A percentile compares a stretch with the other conserved stretches of the same genome.
Conservation (phyloP, 1,140 invertebrate genomes). For the Proales similis region DNA sequence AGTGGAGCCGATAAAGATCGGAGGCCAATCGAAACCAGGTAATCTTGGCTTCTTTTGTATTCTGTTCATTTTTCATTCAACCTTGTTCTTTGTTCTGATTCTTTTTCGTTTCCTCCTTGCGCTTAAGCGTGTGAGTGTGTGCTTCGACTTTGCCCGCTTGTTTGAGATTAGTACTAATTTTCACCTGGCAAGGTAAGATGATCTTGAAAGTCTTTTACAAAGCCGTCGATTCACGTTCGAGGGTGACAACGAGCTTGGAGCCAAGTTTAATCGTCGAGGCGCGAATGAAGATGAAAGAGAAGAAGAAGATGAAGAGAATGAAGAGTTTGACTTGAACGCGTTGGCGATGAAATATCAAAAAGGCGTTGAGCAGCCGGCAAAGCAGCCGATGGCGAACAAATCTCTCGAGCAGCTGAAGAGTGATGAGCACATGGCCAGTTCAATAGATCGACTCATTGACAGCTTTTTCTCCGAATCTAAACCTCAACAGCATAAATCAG, state of each 20-base stretch:
- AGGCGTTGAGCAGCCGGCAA: not conserved
- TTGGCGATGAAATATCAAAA: conserved; percentile 7
- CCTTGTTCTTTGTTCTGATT: no score
- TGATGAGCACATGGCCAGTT: conserved; percentile 11
- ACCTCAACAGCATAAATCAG: not conserved
- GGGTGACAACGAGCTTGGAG: conserved; percentile 4
- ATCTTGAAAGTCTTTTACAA: conserved; percentile 35
- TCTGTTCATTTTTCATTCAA: no score
- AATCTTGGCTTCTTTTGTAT: not conserved
- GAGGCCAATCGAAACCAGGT: not conserved
- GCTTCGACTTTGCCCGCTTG: no score
- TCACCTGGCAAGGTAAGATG: conserved; percentile 37
- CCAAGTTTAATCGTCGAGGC: no score
- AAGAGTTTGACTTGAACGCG: conserved; percentile 23
- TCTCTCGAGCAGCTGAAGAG: not conserved
- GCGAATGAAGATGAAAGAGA: not conserved
- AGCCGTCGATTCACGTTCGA: not conserved
- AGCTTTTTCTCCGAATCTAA: conserved; percentile 19
- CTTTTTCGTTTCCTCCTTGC: no score
- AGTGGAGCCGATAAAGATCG: not conserved
- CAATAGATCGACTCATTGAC: conserved; percentile 21
- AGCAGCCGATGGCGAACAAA: no score
- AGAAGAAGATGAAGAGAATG: conserved; percentile 11
- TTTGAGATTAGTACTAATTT: no score
- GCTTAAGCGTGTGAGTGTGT: no score